Base-by-base conservation (phyloP, 2,113 vertebrate genomes). In the Anser cygnoides region DNA sequence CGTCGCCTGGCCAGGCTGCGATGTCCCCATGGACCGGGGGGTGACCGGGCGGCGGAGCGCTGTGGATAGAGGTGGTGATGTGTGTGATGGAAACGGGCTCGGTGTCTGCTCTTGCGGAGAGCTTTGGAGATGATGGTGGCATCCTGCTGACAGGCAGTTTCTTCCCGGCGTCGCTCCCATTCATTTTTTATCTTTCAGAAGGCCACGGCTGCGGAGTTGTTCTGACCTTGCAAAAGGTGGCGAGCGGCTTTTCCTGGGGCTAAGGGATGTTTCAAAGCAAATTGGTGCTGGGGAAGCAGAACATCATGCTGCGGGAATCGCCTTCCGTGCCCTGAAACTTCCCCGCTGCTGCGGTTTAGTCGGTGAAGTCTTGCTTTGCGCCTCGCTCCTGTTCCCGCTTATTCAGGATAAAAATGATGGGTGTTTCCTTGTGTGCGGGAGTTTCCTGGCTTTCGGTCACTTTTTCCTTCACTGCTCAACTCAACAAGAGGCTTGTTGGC, bases 281-380 rank as follows among this genome's bases (percentile, higher is more conserved):
- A 7, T 2, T 18, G 25, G 43, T 3, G n/a, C 1, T 25, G 50
- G 2, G 41, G 75, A 17, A n/a, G 50, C 3, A 0, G 49, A 73
- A 66, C 76, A 29, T 9, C 54, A 5, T 17, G 54, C 54, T 57
- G 54, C 0, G 0, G 91, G 84, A 63, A 22, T 6, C 49, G 57
- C 58, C 84, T 39, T 65, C 20, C 0, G 15, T 75, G 63, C 81
- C 74, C 65, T 15, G 17, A 20, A 8, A 17, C 31, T 41, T 39
- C 41, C 71, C 84, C 35, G 5, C 13, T 46, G 50, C 35, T 23
- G 2, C 0, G 0, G 5, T 21, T 28, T 1, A 0, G 0, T 9
- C 80, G 19, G 39, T 6, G 9, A 29, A 13, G 52, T 21, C 85
- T 78, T 13, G 10, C 75, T 54, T n/a, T 2, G 78, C 1, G 2